phyloP scores from a whole-genome alignment of 2,888 invertebrate genomes.

The Limnephilus auricula region DNA sequence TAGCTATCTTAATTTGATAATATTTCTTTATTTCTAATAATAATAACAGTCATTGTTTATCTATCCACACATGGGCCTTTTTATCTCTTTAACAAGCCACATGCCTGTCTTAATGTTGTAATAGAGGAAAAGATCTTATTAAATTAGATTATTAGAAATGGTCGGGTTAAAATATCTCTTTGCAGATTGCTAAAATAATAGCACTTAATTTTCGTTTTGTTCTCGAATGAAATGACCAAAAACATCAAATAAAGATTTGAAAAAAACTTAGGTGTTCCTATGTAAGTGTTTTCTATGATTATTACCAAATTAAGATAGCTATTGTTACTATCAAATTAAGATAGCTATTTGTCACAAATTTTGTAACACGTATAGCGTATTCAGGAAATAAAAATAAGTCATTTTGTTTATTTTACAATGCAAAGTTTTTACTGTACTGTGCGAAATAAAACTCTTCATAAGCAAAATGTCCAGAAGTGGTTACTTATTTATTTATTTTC shows the following conservation, averaged over 20 bases:
- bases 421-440: no score
- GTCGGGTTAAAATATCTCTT: not conserved
- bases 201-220: not conserved
- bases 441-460: no score
- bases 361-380: no score
- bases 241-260: not conserved
- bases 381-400: no score
- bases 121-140: not conserved
- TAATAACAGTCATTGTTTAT: not conserved
- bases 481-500: no score
- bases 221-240: not conserved
- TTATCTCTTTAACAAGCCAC: not conserved
- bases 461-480: no score
- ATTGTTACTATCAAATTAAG: no score
- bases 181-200: not conserved
- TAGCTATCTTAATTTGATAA: not conserved
- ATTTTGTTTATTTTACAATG: no score
- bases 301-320: no score
- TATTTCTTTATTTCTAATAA: not conserved
- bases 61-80: not conserved
- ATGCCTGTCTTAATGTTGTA: not conserved
- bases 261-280: not conserved
- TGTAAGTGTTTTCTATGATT: no score
- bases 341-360: no score
- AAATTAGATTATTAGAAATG: no score